Base-by-base conservation (phyloP, 2,113 vertebrate genomes). In the Propithecus coquereli region DNA sequence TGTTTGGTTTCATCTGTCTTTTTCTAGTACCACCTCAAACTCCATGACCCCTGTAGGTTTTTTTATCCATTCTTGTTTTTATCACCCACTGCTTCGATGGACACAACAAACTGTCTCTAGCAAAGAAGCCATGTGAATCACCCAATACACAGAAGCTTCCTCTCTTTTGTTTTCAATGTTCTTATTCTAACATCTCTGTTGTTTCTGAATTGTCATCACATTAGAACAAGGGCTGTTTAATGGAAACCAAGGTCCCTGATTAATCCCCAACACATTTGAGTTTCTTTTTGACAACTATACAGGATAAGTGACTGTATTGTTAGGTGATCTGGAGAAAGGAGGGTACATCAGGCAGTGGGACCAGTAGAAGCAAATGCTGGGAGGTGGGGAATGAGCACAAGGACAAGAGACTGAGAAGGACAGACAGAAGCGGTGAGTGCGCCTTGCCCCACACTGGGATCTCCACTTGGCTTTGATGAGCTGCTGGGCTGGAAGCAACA, bases 261-360 rank as follows among this genome's bases (percentile, higher is more conserved):
- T 70, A 87, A 66, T 37, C 52, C 6, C 52, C 16, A 81, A 52
- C 8, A n/a, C 30, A 66, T 50, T 47, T 17, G n/a, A n/a, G 61
- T 96, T 93, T 70, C n/a, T 91, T 91, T 52, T 50, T 47, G 71
- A 93, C 79, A 68, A 81, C 16, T 79, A 40, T 40, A 8, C 1
- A 32, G 68, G 18, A 74, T 40, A 82, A 30, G 81, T 25, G 11
- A 87, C 0, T 40, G 0, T 27, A 25, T 70, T 57, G 16, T 54
- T 27, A 7, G 37, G 47, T 74, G 68, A 50, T 12, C 4, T 23
- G 43, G 63, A 65, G 43, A 50, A 87, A 52, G 52, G 50, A 65
- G 40, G 45, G 9, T 23, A 12, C 13, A 20, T 47, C 6, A 25
- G 65, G 17, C 7, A 40, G 20, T 6, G 6, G 47, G 14, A 8